A percentile compares a stretch with the other conserved stretches of the same genome.
phyloP scores from a whole-genome alignment of 2,888 invertebrate species.

The Phorcus lineatus region DNA sequence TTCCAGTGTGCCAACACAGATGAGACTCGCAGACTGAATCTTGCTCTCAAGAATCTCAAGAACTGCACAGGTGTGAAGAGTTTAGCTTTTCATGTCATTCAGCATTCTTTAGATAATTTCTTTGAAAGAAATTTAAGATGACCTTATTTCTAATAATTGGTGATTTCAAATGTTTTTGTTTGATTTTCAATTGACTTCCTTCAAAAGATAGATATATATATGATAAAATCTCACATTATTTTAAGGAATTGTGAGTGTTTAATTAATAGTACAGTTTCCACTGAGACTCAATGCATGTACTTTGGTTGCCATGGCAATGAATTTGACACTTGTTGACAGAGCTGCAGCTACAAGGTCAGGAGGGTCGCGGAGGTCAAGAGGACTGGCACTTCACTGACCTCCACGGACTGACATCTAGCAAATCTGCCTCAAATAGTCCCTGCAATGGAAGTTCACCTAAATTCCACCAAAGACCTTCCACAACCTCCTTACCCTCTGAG shows the following conservation, averaged over 20 bases:
- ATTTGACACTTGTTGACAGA: constrained; percentile 75
- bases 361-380: constrained; percentile 76
- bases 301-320: too few species aligned
- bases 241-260: too few species aligned
- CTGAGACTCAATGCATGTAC: too few species aligned
- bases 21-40: constrained; percentile 87
- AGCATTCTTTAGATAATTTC: too few species aligned
- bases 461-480: constrained; percentile 62
- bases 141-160: too few species aligned
- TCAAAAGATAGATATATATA: too few species aligned
- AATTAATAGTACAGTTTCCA: too few species aligned
- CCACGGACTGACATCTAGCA: constrained; percentile 37
- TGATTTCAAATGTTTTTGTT: too few species aligned
- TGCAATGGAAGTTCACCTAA: constrained; percentile 57
- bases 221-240: too few species aligned
- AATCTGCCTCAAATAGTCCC: constrained; percentile 73
- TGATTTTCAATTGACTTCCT: too few species aligned
- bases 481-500: constrained; percentile 68
- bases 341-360: constrained; percentile 79
- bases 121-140: too few species aligned
- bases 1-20: constrained; percentile 83
- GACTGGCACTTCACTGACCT: constrained; percentile 91
- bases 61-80: constrained; percentile 84
- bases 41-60: constrained; percentile 90
- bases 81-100: background rate